Evolutionary conservation across 2,797 vertebrate genomes (phyloP), one percentile per base, ranked within the genome.

Genomic region (Acipenser ruthenus): DNA sequence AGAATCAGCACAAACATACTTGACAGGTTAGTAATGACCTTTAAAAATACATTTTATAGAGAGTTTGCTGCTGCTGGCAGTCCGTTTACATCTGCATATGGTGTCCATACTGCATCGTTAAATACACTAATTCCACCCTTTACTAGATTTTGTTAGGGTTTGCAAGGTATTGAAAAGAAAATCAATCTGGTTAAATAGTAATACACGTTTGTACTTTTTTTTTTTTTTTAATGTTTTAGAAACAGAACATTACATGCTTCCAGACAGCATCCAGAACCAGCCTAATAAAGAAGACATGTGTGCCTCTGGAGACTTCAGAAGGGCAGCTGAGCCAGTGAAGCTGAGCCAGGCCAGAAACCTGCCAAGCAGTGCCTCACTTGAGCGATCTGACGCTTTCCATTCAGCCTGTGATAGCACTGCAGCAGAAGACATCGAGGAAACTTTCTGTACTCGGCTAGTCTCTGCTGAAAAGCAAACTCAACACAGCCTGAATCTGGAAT

Each of bases 1-100:
- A 56, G 65, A 60, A 60, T 13, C 62, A 7, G 52, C 68, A 3
- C 61, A 69, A 50, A 65, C 13, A 23, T 18, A 1, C 50, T 2
- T 67, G 37, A 62, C 58, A 62, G 76, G 78, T 75, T 48, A 73
- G 72, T 67, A 3, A 10, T 64, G 11, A 37, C 37, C 37, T 18
- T 18, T 18, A 18, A 18, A 18, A 18, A 18, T 18, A 18, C 18
- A 18, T 18, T 18, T 18, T 18, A 18, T 18, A 18, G 18, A 18
- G 18, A 18, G 18, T 18, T 18, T 18, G 18, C 18, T 18, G 18
- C 18, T 18, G 18, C 18, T 18, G 18, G 18, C 18, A 18, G 18
- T 18, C 18, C 18, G 18, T 18, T 18, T 18, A 18, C 18, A 18
- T 18, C 18, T 18, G 18, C 18, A 18, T 18, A 18, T 18, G 18